These are phyloP conservation scores for Leptinotarsa texana DNA, from an alignment of 1,140 invertebrate genomes.

Conservation along the genomic window DNA sequence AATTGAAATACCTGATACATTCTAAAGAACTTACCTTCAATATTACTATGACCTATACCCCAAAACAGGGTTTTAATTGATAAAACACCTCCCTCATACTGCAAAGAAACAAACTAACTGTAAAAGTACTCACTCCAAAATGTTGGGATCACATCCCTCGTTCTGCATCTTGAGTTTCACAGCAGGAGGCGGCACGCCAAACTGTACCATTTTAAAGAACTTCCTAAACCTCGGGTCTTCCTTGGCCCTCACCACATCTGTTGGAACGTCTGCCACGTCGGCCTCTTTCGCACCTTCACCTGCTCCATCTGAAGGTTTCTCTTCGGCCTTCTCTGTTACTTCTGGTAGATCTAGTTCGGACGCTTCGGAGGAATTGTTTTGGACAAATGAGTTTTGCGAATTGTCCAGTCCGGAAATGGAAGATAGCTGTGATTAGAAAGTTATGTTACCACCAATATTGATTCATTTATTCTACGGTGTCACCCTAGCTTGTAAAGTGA, in stretches of 20 bases:
- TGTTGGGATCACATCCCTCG: slow-evolving; percentile 77
- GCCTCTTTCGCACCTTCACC: slow-evolving; percentile 28
- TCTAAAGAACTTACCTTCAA: too few species aligned
- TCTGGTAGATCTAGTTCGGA: slow-evolving; percentile 38
- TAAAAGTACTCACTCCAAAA: slow-evolving; percentile 72
- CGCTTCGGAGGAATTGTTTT: neutral
- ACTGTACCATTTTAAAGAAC: slow-evolving; percentile 86
- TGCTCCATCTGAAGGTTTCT: slow-evolving; percentile 20
- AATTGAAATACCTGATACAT: too few species aligned
- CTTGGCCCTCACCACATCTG: slow-evolving; percentile 28
- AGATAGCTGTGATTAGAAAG: slow-evolving; percentile 62
- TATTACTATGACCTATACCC: too few species aligned
- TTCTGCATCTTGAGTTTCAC: slow-evolving; percentile 81
- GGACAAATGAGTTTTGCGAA: neutral
- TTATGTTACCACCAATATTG: neutral
- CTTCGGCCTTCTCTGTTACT: slow-evolving; percentile 41
- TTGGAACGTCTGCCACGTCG: neutral
- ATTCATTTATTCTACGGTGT: too few species aligned
- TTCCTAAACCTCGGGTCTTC: slow-evolving; percentile 72
- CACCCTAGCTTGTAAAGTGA: too few species aligned
- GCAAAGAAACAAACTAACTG: too few species aligned
- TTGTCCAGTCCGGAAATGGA: slow-evolving; percentile 67
- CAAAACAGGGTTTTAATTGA: too few species aligned
- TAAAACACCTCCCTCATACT: too few species aligned
- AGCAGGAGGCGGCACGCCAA: slow-evolving; percentile 79